Evolutionary conservation across 2,888 invertebrate species (phyloP).

Genomic region (Amorpha juglandis): DNA sequence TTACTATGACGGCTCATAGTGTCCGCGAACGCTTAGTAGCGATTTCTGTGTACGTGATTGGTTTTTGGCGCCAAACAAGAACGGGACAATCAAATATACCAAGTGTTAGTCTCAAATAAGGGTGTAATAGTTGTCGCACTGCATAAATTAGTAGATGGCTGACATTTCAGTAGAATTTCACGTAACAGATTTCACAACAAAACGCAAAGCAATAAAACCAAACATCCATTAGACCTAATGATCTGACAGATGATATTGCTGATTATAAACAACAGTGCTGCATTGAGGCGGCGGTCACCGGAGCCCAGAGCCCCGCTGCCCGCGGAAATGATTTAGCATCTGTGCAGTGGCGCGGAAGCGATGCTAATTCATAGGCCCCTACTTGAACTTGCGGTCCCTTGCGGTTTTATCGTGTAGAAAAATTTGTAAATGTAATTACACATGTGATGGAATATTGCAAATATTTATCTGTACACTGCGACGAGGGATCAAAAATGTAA

Average conservation of each 20-base stretch:
- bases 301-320: conserved; percentile 5
- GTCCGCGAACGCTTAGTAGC: no score
- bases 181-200: not conserved
- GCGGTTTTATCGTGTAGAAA: conserved; percentile 29
- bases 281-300: conserved; percentile 16
- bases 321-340: conserved; percentile 46
- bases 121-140: no score
- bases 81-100: no score
- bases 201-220: conserved; percentile 6
- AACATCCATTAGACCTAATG: conserved; percentile 15
- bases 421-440: conserved; percentile 33
- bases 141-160: no score
- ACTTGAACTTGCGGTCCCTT: conserved; percentile 31
- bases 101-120: no score
- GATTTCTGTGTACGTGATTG: no score
- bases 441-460: conserved; percentile 25
- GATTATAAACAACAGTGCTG: conserved; percentile 10
- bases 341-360: conserved; percentile 27
- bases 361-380: conserved; percentile 29
- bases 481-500: conserved; percentile 10
- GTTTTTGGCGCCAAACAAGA: no score
- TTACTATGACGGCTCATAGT: no score
- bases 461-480: conserved; percentile 25
- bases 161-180: no score
- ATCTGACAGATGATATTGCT: conserved; percentile 19